phyloP scores from a whole-genome alignment of 2,888 invertebrate genomes.

The Eilema depressum region DNA sequence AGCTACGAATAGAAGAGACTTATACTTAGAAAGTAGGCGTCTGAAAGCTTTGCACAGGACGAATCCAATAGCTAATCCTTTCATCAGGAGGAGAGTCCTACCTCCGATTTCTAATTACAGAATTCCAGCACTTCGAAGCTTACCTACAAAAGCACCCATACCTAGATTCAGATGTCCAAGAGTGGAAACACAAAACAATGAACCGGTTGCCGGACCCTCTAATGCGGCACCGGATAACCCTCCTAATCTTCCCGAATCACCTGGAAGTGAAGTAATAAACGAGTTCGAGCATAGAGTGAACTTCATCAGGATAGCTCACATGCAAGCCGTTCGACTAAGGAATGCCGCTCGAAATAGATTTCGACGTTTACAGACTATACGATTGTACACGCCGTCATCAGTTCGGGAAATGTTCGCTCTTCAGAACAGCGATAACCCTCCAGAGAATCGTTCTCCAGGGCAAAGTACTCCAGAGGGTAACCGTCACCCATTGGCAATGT shows the following conservation, averaged over 20 bases:
- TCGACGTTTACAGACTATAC: slow-evolving; percentile 77
- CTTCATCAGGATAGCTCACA: slow-evolving; percentile 77
- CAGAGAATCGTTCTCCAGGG: slow-evolving; percentile 55
- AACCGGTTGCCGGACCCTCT: slow-evolving; percentile 75
- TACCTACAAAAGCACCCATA: slow-evolving; percentile 59
- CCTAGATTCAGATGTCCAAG: slow-evolving; percentile 51
- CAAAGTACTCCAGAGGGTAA: slow-evolving; percentile 54
- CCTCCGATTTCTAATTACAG: slow-evolving; percentile 75
- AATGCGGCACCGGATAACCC: slow-evolving; percentile 53
- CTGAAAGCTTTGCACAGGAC: slow-evolving; percentile 78
- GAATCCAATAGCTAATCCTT: slow-evolving; percentile 76
- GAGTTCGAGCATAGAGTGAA: slow-evolving; percentile 76
- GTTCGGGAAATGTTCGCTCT: slow-evolving; percentile 78
- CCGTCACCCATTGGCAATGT: slow-evolving; percentile 59
- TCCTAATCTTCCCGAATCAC: slow-evolving; percentile 49
- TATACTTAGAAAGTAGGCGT: slow-evolving; percentile 75
- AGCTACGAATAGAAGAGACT: slow-evolving; percentile 74
- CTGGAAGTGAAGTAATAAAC: slow-evolving; percentile 63
- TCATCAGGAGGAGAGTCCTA: slow-evolving; percentile 66
- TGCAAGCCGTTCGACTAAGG: slow-evolving; percentile 75
- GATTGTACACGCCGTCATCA: slow-evolving; percentile 78
- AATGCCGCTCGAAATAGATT: slow-evolving; percentile 77
- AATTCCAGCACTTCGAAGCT: slow-evolving; percentile 72
- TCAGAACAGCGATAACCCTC: slow-evolving; percentile 60
- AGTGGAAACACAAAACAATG: slow-evolving; percentile 54